These are phyloP conservation scores for Boloria selene DNA, from an alignment of 2,888 invertebrate species.

Conservation along the genomic window DNA sequence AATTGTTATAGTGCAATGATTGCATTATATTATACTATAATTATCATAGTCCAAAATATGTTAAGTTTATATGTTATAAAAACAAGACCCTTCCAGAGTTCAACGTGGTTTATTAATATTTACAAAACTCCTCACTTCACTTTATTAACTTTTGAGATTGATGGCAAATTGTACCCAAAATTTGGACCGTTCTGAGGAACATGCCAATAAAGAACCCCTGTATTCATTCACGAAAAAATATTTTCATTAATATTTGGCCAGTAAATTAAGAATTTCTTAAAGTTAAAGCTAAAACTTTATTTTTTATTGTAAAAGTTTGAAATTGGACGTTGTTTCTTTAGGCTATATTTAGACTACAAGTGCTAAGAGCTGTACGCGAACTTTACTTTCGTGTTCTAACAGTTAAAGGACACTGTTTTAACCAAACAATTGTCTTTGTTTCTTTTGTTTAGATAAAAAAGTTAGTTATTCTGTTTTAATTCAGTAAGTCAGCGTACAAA, in stretches of 20 bases:
- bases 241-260: not conserved
- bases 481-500: not conserved
- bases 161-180: not conserved
- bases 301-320: conserved; percentile 8
- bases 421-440: conserved; percentile 1
- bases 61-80: too few species aligned
- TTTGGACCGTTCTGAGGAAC: not conserved
- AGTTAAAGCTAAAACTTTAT: conserved; percentile 6
- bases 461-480: not conserved
- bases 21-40: too few species aligned
- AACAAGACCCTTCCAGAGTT: too few species aligned
- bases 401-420: conserved; percentile 8
- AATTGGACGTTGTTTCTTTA: conserved; percentile 5
- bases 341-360: not conserved
- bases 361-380: conserved; percentile 1
- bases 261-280: conserved; percentile 11
- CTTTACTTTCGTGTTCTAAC: not conserved
- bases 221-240: not conserved
- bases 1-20: too few species aligned
- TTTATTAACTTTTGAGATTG: too few species aligned
- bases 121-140: too few species aligned
- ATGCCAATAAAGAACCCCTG: not conserved
- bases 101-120: too few species aligned
- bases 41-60: too few species aligned
- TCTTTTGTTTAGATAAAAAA: not conserved